Evolutionary conservation across 2,888 invertebrate species (phyloP), one percentile per base, ranked within the genome.

Genomic region (Coenonympha arcania): DNA sequence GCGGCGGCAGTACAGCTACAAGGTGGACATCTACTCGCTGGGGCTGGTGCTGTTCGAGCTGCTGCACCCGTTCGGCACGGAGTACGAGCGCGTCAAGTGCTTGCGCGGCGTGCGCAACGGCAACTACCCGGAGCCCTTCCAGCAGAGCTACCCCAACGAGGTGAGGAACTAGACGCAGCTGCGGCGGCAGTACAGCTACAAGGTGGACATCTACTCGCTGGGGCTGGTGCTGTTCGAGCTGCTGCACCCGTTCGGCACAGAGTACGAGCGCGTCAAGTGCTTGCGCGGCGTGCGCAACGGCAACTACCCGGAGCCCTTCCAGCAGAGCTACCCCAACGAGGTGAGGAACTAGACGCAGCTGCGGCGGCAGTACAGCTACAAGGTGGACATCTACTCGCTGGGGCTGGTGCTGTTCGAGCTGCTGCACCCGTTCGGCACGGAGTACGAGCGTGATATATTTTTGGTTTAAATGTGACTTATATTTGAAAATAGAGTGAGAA

Each of bases 371-470:
- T n/a, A n/a, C n/a, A n/a, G n/a, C n/a, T n/a, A n/a, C n/a, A n/a
- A n/a, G n/a, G 96, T 98, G 46, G 98, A 98, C 77, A 97, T 98
- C 52, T 98, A 93, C 84, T 95, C 98, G 0, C 85, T 98, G 58
- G 98, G 98, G 0, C 88, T 99, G 51, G 96, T 99, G 55, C 90
- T 98, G 59, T 95, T 97, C 74, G 99, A 99, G 80, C 74, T 99
- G 50, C 85, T 98, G 34, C 91, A 93, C 45, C 95, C 96, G 13
- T 98, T 99, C 76, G 81, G 86, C 6, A 99, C 99, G 0, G 93
- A 95, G 76, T 93, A 96, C 89, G 99, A 99, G 80, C 88, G 98
- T n/a, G n/a, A n/a, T n/a, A n/a, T n/a, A n/a, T n/a, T n/a, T n/a
- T n/a, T n/a, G n/a, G n/a, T n/a, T n/a, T n/a, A n/a, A n/a, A n/a